Conservation (phyloP, 2,888 invertebrate genomes). For the Lasioglossum figueresi region DNA sequence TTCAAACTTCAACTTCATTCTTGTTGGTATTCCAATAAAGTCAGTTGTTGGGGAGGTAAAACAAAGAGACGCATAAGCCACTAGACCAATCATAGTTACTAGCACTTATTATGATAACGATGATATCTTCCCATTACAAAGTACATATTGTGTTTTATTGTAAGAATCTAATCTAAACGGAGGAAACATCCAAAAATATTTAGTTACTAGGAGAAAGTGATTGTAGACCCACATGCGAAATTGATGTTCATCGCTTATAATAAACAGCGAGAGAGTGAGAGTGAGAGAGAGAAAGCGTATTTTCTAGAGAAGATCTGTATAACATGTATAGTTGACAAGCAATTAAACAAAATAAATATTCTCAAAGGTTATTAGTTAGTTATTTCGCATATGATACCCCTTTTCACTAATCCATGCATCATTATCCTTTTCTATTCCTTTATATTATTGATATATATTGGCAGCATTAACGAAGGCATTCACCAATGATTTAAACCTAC, state of each 20-base stretch:
- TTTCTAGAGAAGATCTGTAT: conserved; percentile 70
- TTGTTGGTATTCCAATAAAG: conserved; percentile 40
- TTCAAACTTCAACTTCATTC: conserved; percentile 37
- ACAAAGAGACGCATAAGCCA: conserved; percentile 49
- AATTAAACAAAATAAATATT: conserved; percentile 80
- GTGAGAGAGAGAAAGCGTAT: conserved; percentile 70
- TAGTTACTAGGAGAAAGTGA: conserved; percentile 55
- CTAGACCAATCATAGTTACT: conserved; percentile 56
- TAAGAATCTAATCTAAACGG: conserved; percentile 63
- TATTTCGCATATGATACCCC: conserved; percentile 80
- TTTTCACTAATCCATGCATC: conserved; percentile 67
- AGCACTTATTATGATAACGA: conserved; percentile 53
- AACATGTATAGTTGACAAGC: conserved; percentile 78
- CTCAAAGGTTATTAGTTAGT: conserved; percentile 80
- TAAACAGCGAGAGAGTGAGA: conserved; percentile 69
- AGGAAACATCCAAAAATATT: conserved; percentile 45
- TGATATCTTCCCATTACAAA: conserved; percentile 49
- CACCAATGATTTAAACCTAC: conserved; percentile 47
- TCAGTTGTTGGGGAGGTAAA: conserved; percentile 52
- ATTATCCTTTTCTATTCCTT: conserved; percentile 67
- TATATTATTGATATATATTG: conserved; percentile 59
- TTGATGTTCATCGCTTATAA: conserved; percentile 65
- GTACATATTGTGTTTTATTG: conserved; percentile 54
- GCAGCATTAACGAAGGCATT: conserved; percentile 57
- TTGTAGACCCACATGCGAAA: conserved; percentile 67